Evolutionary conservation across 92 coral and sea anemone species (phyloP).

Genomic region (Palythoa caribaeorum): DNA sequence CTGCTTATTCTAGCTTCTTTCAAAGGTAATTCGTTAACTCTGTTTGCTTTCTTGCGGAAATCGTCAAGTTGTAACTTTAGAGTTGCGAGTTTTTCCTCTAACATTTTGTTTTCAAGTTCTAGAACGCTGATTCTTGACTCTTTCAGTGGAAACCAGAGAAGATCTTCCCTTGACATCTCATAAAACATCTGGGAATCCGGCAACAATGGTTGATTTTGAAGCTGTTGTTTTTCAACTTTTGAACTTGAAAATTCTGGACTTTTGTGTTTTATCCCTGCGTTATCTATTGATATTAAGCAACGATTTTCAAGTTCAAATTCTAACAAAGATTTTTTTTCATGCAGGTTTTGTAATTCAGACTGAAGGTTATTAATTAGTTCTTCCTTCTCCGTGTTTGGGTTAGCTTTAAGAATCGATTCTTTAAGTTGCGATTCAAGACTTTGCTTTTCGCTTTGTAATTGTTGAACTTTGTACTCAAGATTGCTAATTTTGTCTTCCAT

Average conservation of each 20-base stretch:
- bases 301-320: not conserved
- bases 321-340: conserved; percentile 20
- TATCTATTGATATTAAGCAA: not conserved
- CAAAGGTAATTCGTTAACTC: not conserved
- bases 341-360: conserved; percentile 1
- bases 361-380: not conserved
- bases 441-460: not conserved
- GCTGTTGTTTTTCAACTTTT: conserved; percentile 12
- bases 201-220: not conserved
- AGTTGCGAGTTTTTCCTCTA: conserved; percentile 17
- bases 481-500: conserved; percentile 28
- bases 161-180: not conserved
- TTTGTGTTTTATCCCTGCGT: not conserved
- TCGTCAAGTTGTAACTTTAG: conserved; percentile 11
- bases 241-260: not conserved
- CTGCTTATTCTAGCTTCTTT: conserved; percentile 40
- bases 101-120: conserved; percentile 35
- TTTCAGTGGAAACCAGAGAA: not conserved
- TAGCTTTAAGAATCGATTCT: not conserved
- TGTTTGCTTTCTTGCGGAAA: conserved; percentile 9
- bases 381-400: not conserved
- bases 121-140: not conserved
- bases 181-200: conserved; percentile 2
- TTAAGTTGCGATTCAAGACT: conserved; percentile 12
- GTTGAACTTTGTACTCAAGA: conserved; percentile 26